These are phyloP conservation scores for Gnathonemus echidnorhynchus DNA, from an alignment of 2,113 vertebrate genomes.

Conservation along the genomic window DNA sequence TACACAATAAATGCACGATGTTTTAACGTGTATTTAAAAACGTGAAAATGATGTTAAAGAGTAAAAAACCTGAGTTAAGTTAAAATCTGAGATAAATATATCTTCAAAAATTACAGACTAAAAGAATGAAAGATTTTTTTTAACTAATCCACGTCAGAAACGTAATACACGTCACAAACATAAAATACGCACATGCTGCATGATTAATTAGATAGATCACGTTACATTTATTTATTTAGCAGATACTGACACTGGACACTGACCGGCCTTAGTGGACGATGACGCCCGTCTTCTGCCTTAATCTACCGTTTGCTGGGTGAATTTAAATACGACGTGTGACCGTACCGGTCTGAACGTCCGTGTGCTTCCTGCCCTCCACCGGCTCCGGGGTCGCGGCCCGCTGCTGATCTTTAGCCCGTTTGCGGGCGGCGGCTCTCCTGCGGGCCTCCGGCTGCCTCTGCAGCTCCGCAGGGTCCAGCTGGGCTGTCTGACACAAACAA, in stretches of 20 bases:
- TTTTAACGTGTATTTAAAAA: not conserved
- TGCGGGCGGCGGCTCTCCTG: slow-evolving; percentile 55
- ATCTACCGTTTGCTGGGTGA: not conserved
- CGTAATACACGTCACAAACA: not conserved
- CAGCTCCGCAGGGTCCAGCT: slow-evolving; percentile 51
- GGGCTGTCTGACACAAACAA: slow-evolving; percentile 47
- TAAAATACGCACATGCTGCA: not conserved
- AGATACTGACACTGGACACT: not conserved
- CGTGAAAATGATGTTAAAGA: not conserved
- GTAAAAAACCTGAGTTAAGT: not conserved
- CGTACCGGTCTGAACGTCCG: slow-evolving; percentile 82
- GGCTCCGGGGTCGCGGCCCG: slow-evolving; percentile 58
- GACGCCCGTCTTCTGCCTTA: not conserved
- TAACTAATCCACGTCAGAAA: not conserved
- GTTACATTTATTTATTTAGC: not conserved
- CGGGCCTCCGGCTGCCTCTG: slow-evolving; percentile 55
- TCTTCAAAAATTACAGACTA: not conserved
- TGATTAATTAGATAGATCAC: not conserved
- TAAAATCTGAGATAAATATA: not conserved
- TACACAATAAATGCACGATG: not conserved
- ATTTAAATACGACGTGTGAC: not conserved
- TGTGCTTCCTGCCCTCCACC: slow-evolving; percentile 67
- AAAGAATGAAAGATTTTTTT: not conserved
- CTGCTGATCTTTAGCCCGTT: slow-evolving; percentile 47
- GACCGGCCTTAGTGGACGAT: not conserved